Conservation (phyloP, 2,113 vertebrate species). For the Mustelus asterias region DNA sequence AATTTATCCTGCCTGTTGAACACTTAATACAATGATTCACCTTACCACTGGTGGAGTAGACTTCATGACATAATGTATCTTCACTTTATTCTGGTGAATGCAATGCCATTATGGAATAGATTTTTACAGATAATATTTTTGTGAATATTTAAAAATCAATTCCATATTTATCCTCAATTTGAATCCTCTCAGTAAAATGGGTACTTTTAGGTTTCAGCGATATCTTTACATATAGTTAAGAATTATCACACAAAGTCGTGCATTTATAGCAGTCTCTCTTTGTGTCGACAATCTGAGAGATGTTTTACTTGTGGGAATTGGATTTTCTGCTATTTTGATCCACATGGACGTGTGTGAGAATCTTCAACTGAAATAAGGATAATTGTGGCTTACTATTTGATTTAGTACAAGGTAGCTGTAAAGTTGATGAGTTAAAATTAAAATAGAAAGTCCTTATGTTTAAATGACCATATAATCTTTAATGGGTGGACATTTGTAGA, state of each 20-base stretch:
- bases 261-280: background rate
- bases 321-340: background rate
- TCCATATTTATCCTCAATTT: background rate
- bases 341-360: too few species aligned
- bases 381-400: too few species aligned
- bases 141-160: background rate
- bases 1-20: background rate
- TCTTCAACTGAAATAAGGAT: too few species aligned
- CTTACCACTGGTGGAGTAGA: too few species aligned
- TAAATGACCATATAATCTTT: too few species aligned
- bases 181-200: background rate
- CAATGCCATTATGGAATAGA: background rate
- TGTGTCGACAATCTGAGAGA: background rate
- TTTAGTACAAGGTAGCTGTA: too few species aligned
- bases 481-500: background rate
- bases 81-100: background rate
- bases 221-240: background rate
- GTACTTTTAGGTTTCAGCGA: background rate
- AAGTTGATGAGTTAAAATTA: too few species aligned
- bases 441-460: too few species aligned
- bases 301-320: background rate
- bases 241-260: background rate
- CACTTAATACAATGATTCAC: background rate
- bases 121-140: background rate
- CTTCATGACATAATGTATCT: too few species aligned